These are phyloP conservation scores for Saccopteryx bilineata DNA, from an alignment of 2,113 vertebrate genomes.

Conservation along the genomic window DNA sequence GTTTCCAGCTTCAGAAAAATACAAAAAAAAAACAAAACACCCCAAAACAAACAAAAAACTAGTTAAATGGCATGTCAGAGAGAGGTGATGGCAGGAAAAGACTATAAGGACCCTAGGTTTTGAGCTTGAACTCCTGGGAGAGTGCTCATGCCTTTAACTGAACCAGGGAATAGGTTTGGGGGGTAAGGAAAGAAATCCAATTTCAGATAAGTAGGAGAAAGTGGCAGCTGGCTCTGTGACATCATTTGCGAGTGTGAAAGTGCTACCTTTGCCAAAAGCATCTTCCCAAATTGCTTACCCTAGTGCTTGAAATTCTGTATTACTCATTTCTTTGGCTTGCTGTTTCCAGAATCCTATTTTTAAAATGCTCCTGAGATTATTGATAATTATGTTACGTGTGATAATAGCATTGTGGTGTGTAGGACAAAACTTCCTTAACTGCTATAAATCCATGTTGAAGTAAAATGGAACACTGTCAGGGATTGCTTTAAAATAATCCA, in stretches of 20 bases:
- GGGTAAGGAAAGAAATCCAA: constrained; percentile 62
- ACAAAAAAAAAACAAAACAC: too few species aligned
- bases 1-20: too few species aligned
- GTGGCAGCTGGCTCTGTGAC: constrained; percentile 52
- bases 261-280: constrained; percentile 62
- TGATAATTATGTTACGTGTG: constrained; percentile 71
- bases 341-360: constrained; percentile 78
- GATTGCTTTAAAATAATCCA: constrained; percentile 63
- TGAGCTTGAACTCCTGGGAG: not conserved
- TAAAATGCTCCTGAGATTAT: constrained; percentile 73
- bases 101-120: not conserved
- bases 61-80: not conserved
- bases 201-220: constrained; percentile 60
- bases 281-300: constrained; percentile 62
- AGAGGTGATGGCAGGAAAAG: not conserved
- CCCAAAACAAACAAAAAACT: not conserved
- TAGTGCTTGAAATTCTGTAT: constrained; percentile 57
- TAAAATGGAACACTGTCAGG: constrained; percentile 7
- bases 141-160: not conserved
- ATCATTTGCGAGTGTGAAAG: constrained; percentile 66
- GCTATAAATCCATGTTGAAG: constrained; percentile 43
- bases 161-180: not conserved
- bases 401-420: constrained; percentile 60
- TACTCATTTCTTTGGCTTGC: constrained; percentile 72
- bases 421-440: constrained; percentile 31